These are phyloP conservation scores for Ormyrus pomaceus DNA, from an alignment of 2,888 invertebrate species.

Conservation along the genomic window DNA sequence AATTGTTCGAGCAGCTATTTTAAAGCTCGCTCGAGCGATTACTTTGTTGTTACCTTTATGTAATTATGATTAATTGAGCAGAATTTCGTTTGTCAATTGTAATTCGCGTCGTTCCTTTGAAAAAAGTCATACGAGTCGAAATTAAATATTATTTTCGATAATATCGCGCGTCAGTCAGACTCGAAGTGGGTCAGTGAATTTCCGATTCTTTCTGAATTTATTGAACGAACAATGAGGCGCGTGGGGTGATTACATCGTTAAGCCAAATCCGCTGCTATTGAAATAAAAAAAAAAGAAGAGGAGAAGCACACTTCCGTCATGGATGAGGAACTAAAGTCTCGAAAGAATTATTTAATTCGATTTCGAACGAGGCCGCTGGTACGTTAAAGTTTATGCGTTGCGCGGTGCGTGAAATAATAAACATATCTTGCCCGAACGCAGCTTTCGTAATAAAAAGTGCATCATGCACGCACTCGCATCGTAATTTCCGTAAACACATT, in stretches of 20 bases:
- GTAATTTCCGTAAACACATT: slow-evolving; percentile 55
- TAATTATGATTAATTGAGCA: slow-evolving; percentile 24
- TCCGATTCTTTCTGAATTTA: slow-evolving; percentile 31
- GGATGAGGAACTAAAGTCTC: slow-evolving; percentile 39
- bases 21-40: not conserved
- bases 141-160: slow-evolving; percentile 40
- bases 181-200: slow-evolving; percentile 45
- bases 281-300: slow-evolving; percentile 12
- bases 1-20: not conserved
- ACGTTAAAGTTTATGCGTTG: slow-evolving; percentile 18
- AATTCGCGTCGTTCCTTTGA: slow-evolving; percentile 4
- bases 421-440: slow-evolving; percentile 26
- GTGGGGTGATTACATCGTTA: slow-evolving; percentile 24
- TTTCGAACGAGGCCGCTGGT: slow-evolving; percentile 18
- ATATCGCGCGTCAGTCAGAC: slow-evolving; percentile 24
- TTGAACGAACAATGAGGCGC: slow-evolving; percentile 9
- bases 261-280: slow-evolving; percentile 26
- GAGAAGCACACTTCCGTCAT: slow-evolving; percentile 39
- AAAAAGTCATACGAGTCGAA: slow-evolving; percentile 14
- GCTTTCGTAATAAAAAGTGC: too few species aligned
- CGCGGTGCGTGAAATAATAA: slow-evolving; percentile 37
- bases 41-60: slow-evolving; percentile 1
- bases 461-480: slow-evolving; percentile 26
- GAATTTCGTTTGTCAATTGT: not conserved
- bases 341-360: slow-evolving; percentile 34